Base-by-base conservation (phyloP, 2,888 invertebrate species). In the Dendrolimus pini region DNA sequence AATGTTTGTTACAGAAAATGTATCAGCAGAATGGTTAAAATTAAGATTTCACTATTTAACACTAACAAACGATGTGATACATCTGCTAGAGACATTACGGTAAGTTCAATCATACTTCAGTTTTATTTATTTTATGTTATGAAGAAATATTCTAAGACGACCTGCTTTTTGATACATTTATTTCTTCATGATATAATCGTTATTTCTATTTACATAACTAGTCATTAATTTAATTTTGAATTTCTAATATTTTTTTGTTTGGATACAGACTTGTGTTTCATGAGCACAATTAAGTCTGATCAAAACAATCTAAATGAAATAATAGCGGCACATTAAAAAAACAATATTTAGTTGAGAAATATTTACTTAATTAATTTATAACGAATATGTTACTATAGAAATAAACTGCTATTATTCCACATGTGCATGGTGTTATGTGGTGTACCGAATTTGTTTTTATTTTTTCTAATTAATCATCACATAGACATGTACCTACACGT, bases 11-110 rank as follows among this genome's bases (percentile, higher is more conserved):
- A 57, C 89, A 92, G 94, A 93, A 81, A 93, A 93, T 74, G 92
- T 96, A 73, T 96, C 96, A 80, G 83, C 92, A 68, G 92, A 94
- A 86, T 97, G 97, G 97, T 85, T 96, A 69, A 93, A 94, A 69
- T 89, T 96, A 69, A 94, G 97, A 72, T 96, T 96, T 86, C 93
- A 94, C 67, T 94, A 94, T 84, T 88, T 97, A 80, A 93, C 93
- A 64, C 82, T 96, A 66, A 89, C 93, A 18, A 88, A 93, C 57
- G 95, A 96, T 67, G 93, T 95, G 61, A 89, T 93, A 69, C 92
- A 93, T 63, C 92, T 97, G 72, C 89, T 97, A 63, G 91, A 92
- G 71, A 92, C 93, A 59, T 89, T 97, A 70, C 93, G 91, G 91
- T 91, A 85, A 68, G 88, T 83, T 75, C 64, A 68, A 47, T 10